Evolutionary conservation across 2,888 invertebrate species (phyloP), one percentile per base, ranked within the genome.

Genomic region (Limenitis camilla): DNA sequence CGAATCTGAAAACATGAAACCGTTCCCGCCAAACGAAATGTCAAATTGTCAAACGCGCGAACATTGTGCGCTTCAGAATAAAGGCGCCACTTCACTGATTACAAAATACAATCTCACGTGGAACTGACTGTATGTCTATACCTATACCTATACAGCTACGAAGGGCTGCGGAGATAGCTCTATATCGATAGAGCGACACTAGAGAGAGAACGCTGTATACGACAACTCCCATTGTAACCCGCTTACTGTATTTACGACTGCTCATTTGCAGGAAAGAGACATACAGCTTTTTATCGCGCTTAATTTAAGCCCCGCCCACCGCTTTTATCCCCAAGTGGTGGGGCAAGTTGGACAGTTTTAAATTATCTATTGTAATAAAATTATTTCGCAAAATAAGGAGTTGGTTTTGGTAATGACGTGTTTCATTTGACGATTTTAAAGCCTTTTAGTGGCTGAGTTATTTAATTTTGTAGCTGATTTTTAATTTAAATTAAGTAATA

Each of bases 331-430:
- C 72, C 71, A 72, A 63, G 71, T 80, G 76, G 83, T 79, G 84
- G 85, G 84, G 84, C 70, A 78, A 79, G 75, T 81, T 79, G 80
- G 84, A 72, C 83, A 84, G 84, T 85, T 86, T 86, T 82, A 86
- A 87, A 84, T 86, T 86, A 85, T 85, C 85, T 82, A 84, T 86
- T 86, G 83, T 84, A 84, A 85, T 85, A 85, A 86, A 86, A 86
- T 86, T 82, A 85, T 86, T 86, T 83, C 71, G 72, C 72, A 72
- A 84, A 85, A 84, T 86, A 85, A 85, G 85, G 84, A 86, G 83
- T 86, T 84, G 84, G 80, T 79, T 84, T 78, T 80, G 79, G 74
- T 84, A 83, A 87, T 84, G 79, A 84, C 81, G 79, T 80, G 78
- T 81, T 83, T 81, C 80, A 83, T 85, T 81, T 81, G 76, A 75